Evolutionary conservation across 2,888 invertebrate species (phyloP), one percentile per base, ranked within the genome.

Genomic region (Podabrus alpinus): DNA sequence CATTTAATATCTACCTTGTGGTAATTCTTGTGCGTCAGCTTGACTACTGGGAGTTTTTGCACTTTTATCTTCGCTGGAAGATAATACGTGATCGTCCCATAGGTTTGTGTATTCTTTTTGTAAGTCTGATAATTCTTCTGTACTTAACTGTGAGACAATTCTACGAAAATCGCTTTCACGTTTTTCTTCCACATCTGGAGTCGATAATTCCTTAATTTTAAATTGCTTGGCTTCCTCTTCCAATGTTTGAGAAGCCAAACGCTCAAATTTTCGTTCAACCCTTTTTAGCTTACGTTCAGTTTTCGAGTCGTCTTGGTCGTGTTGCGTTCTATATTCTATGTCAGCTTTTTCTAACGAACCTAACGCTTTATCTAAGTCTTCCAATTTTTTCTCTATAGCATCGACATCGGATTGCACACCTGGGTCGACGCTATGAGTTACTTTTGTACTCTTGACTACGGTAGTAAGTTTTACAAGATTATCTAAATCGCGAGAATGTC

Each of bases 211-310:
- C 59, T 81, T 79, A 61, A 75, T 78, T 81, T 85, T 84, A 13
- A 83, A 85, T 21, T 83, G 84, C 68, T 71, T 73, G 29, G 75
- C 78, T 66, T 86, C 87, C 74, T 83, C 83, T 68, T 88, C 88
- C 73, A 88, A 80, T 15, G 86, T 86, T 81, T 89, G 86, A 13
- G 89, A 89, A 61, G 89, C 88, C 88, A 89, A 88, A 80, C 88
- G 82, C 82, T 89, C 89, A 82, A 89, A 89, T 82, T 88, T 87
- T 72, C 88, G 84, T 80, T 89, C 89, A 68, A 89, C 88, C 76
- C 88, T 83, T 76, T 85, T 85, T 64, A 88, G 81, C 83, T 88
- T 88, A 74, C 84, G 85, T 77, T 88, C 87, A 11, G 77, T 79
- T 80, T 84, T 84, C 9, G 82, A 80, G 68, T 81, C 82, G 66